Evolutionary conservation across 2,113 vertebrate genomes (phyloP), one percentile per base, ranked within the genome.

Genomic region (Odontesthes bonariensis): DNA sequence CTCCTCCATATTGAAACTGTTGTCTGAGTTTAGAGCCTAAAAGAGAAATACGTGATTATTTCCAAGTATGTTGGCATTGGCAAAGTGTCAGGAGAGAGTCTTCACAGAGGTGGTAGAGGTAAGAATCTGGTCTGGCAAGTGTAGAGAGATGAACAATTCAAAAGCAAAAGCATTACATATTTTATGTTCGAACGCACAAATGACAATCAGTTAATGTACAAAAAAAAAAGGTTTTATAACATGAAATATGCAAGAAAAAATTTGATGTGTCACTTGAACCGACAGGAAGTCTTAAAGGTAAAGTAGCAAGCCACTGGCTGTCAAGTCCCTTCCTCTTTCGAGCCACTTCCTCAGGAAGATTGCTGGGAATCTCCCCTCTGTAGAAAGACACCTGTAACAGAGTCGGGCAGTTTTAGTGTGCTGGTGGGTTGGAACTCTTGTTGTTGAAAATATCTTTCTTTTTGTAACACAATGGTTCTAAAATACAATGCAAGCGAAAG

Each of bases 381-480:
- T 99, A 99, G 89, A 99, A 99, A 9, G 98, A 99, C 69, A 99
- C 98, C 98, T 99, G 86, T 4, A 59, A 62, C 31, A 90, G 32
- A 65, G 40, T 27, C 38, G 53, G 23, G 54, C 1, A 49, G 23
- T 65, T 14, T 67, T 9, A 51, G 1, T 49, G 5, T 55, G 61
- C 6, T 10, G 10, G 35, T 10, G 7, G 16, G 44, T 17, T 6
- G 13, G 14, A 4, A 46, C 16, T 16, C 14, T 5, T 16, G 44
- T 17, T 46, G 35, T 38, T 35, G 8, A 35, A 35, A 35, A 8
- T 8, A 4, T 35, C 8, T 5, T 35, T 35, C 35, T 35, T 4
- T 35, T 7, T 38, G 2, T 38, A 38, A 38, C 35, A 10, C 35
- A 7, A 38, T 6, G 10, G 35, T 38, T 38, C 35, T 49, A 49